phyloP scores from a whole-genome alignment of 2,888 invertebrate genomes.

The Serripes groenlandicus region DNA sequence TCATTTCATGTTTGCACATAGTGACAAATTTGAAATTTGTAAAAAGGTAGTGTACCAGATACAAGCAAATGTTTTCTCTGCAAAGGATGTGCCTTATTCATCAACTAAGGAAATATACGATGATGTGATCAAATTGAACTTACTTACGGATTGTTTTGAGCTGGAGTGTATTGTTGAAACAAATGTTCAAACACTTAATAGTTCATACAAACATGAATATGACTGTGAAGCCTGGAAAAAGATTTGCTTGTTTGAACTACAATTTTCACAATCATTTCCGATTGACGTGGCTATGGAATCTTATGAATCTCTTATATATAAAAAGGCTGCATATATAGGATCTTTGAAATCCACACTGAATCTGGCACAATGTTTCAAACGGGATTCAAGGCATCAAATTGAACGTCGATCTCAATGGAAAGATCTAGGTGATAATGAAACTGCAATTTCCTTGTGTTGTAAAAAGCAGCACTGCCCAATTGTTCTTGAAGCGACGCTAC shows the following conservation, averaged over 20 bases:
- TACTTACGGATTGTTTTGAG: too few species aligned
- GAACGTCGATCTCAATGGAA: not conserved
- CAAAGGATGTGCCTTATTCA: too few species aligned
- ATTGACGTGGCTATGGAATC: not conserved
- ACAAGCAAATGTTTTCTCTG: too few species aligned
- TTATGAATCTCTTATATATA: constrained; percentile 1
- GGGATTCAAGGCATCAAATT: not conserved
- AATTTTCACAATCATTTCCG: not conserved
- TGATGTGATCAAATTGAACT: too few species aligned
- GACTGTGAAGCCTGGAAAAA: constrained; percentile 8
- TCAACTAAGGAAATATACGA: too few species aligned
- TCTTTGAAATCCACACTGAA: not conserved
- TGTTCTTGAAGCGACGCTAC: constrained; percentile 24
- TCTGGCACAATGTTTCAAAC: not conserved
- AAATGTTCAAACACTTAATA: too few species aligned
- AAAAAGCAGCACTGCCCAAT: constrained; percentile 3
- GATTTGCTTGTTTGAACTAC: constrained; percentile 20
- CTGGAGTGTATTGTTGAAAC: too few species aligned
- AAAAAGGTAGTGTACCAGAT: too few species aligned
- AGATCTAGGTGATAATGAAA: constrained; percentile 8
- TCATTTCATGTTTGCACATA: too few species aligned
- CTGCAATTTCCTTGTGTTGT: not conserved
- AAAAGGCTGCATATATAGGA: not conserved
- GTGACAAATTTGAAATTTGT: too few species aligned
- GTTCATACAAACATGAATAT: constrained; percentile 1